Conservation (phyloP, 1,140 invertebrate species). For the Drosophila miranda region DNA sequence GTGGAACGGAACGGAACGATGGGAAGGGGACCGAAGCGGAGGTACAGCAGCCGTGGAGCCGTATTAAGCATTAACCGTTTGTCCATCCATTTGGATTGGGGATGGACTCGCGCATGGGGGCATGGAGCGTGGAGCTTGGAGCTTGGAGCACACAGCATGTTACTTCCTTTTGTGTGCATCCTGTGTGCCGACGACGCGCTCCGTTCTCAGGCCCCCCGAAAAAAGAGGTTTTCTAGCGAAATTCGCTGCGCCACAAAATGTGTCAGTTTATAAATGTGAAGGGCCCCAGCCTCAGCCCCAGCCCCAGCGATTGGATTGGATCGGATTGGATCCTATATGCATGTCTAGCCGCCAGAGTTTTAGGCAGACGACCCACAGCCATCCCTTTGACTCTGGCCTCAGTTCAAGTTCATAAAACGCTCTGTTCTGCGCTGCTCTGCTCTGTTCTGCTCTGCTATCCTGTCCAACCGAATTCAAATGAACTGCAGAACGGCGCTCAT, state of each 20-base stretch:
- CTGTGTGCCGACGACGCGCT: slow-evolving; percentile 55
- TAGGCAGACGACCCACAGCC: not conserved
- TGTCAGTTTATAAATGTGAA: slow-evolving; percentile 69
- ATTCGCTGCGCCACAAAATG: slow-evolving; percentile 64
- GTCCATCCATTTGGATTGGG: slow-evolving; percentile 16
- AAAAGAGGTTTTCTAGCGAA: slow-evolving; percentile 67
- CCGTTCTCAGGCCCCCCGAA: slow-evolving; percentile 50
- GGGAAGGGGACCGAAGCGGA: no score
- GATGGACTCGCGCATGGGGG: slow-evolving; percentile 8
- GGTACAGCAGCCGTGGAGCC: not conserved
- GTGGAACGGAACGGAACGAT: not conserved
- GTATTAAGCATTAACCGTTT: slow-evolving; percentile 10
- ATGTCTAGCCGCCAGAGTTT: slow-evolving; percentile 52
- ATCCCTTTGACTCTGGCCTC: slow-evolving; percentile 1
- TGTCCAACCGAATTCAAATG: slow-evolving; percentile 62
- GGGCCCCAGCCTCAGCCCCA: slow-evolving; percentile 6
- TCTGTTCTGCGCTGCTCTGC: no score
- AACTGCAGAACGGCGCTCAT: slow-evolving; percentile 71
- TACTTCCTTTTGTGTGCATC: slow-evolving; percentile 73
- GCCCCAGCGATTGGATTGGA: not conserved
- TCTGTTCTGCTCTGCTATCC: no score
- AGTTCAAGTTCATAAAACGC: slow-evolving; percentile 59
- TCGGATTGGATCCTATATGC: slow-evolving; percentile 25
- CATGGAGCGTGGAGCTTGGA: slow-evolving; percentile 8
- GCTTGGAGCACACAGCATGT: slow-evolving; percentile 57